Evolutionary conservation across 1,140 invertebrate genomes (phyloP).

Genomic region (Ceratina japonica): DNA sequence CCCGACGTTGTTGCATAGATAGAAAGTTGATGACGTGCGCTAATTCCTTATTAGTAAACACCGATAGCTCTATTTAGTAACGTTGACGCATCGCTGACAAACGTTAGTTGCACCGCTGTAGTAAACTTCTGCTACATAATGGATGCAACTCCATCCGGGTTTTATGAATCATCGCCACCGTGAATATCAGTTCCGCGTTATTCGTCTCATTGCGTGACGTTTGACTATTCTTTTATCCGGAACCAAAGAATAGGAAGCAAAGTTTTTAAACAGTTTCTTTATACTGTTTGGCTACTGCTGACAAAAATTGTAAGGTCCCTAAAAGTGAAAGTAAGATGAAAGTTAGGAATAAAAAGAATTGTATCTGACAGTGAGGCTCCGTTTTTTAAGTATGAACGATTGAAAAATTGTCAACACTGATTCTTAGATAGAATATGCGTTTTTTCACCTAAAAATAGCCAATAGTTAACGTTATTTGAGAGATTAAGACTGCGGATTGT

Average conservation of each 20-base stretch:
- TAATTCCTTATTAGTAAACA: conserved; percentile 64
- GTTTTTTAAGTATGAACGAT: too few relatives aligned
- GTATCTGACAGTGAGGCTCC: too few relatives aligned
- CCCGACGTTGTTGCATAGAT: conserved; percentile 8
- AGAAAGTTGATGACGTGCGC: conserved; percentile 54
- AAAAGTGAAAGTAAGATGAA: too few relatives aligned
- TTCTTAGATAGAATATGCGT: too few relatives aligned
- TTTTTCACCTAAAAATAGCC: too few relatives aligned
- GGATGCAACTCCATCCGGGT: not conserved
- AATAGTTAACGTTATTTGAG: too few relatives aligned
- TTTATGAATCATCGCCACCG: not conserved
- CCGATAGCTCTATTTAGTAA: conserved; percentile 47
- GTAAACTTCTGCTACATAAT: not conserved
- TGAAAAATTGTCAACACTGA: too few relatives aligned
- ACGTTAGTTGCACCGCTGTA: conserved; percentile 4
- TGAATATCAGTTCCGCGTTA: not conserved
- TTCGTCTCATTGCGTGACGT: not conserved
- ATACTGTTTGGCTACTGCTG: not conserved
- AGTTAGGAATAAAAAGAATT: too few relatives aligned
- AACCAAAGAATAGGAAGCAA: not conserved
- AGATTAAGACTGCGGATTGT: too few relatives aligned
- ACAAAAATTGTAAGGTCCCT: too few relatives aligned
- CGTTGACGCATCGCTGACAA: conserved; percentile 35
- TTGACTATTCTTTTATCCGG: conserved; percentile 1
- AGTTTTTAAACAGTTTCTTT: not conserved